Evolutionary conservation across 2,888 invertebrate genomes (phyloP), one percentile per base, ranked within the genome.

Genomic region (Leuctra nigra): DNA sequence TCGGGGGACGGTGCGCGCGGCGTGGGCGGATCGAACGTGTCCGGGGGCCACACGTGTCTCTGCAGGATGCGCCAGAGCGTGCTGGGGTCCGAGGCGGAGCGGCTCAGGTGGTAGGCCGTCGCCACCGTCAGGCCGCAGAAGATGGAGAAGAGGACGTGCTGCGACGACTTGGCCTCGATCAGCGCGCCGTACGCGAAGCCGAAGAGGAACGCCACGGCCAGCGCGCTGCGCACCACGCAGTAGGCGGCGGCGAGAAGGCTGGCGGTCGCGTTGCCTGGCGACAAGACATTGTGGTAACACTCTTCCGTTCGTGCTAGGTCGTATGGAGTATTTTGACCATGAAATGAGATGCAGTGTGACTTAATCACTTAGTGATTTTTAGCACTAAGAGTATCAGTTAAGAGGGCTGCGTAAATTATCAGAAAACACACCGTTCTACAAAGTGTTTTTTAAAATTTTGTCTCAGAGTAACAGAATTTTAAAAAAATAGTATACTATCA

Each of bases 71-170:
- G 88, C 92, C 93, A 94, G 63, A 96, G 79, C 14, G 44, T 23
- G 44, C 22, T 44, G 85, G 94, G 94, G 72, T 97, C 96, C 63
- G 93, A 93, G 0, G 95, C 88, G 61, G 88, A 87, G 55, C 98
- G 79, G 68, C 96, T 96, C 53, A 98, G 76, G 69, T 97, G 94
- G 69, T 97, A 99, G 2, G 91, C 86, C 53, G 90, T 77, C 0
- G 95, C 85, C 0, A 96, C 87, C 2, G 95, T 76, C 47, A 95
- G 77, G 6, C 91, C 94, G 69, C 91, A 91, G 72, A 94, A 97
- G 64, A 97, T 89, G 0, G 97, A 97, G 71, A 97, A 97, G 1
- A 95, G 75, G 54, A 95, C 85, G 67, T 95, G 92, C 68, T 94
- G 94, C 0, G 93, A 87, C 59, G 86, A 82, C 70, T 90, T 84